Conservation (phyloP, 2,888 invertebrate species). For the Resseliella maxima region DNA sequence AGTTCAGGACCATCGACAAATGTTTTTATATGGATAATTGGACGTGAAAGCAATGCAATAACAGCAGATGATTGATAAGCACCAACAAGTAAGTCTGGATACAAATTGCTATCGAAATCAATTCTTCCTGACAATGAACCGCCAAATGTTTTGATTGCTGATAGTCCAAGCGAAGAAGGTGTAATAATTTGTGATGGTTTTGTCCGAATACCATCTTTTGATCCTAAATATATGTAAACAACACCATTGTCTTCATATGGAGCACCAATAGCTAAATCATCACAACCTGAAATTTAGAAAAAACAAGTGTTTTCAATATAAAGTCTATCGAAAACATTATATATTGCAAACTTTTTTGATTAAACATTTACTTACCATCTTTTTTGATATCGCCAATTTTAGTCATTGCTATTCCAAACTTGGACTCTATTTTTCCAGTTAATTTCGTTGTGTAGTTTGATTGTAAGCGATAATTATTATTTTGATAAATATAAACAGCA, state of each 20-base stretch:
- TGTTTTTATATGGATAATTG: constrained; percentile 89
- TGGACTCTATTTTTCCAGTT: constrained; percentile 84
- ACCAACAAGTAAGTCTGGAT: constrained; percentile 92
- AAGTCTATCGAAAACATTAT: too few species aligned
- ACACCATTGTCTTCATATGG: constrained; percentile 92
- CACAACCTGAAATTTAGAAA: too few species aligned
- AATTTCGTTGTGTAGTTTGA: constrained; percentile 72
- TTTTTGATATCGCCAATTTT: constrained; percentile 94
- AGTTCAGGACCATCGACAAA: constrained; percentile 76
- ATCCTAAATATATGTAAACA: constrained; percentile 93
- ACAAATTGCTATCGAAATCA: constrained; percentile 94
- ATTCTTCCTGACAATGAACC: constrained; percentile 92
- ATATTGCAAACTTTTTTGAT: too few species aligned
- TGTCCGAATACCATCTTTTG: constrained; percentile 75
- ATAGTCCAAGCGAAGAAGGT: constrained; percentile 72
- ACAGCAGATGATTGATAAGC: constrained; percentile 84
- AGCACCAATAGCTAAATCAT: constrained; percentile 95
- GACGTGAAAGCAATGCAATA: constrained; percentile 82
- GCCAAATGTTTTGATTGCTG: constrained; percentile 82
- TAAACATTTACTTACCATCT: too few species aligned
- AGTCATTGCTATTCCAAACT: constrained; percentile 92
- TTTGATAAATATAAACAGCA: constrained; percentile 90
- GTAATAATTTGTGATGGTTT: constrained; percentile 77
- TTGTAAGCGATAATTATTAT: constrained; percentile 71
- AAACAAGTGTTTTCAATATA: too few species aligned